A percentile compares a stretch with the other conserved stretches of the same genome.
phyloP scores from a whole-genome alignment of 2,113 vertebrate genomes.

The Brachirus orientalis region DNA sequence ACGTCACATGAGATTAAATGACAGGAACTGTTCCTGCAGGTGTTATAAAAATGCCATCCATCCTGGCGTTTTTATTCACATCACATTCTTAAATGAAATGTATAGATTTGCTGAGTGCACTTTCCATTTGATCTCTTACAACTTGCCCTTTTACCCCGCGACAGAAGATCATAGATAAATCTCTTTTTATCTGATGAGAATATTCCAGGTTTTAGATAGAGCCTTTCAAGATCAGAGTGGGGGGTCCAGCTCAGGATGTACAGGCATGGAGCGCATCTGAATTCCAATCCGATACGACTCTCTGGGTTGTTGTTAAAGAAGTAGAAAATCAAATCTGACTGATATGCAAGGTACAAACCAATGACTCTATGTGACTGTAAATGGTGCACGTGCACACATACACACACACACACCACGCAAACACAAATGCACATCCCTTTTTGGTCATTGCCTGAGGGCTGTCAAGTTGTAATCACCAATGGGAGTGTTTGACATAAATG shows the following conservation, averaged over 20 bases:
- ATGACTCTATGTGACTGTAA: slow-evolving; percentile 46
- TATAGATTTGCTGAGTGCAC: slow-evolving; percentile 1
- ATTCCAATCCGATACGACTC: slow-evolving; percentile 55
- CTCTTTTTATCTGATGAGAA: slow-evolving; percentile 58
- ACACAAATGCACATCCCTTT: slow-evolving; percentile 19
- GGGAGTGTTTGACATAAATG: slow-evolving; percentile 44
- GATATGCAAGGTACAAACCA: slow-evolving; percentile 54
- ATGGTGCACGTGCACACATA: slow-evolving; percentile 1
- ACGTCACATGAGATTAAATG: slow-evolving; percentile 8
- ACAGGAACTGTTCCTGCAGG: slow-evolving; percentile 15
- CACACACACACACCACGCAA: neutral
- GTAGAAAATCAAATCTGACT: slow-evolving; percentile 54
- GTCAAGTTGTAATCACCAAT: slow-evolving; percentile 50
- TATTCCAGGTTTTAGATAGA: slow-evolving; percentile 52
- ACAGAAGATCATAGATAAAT: slow-evolving; percentile 55
- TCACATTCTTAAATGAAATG: slow-evolving; percentile 7
- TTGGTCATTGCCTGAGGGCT: slow-evolving; percentile 45
- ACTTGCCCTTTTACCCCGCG: slow-evolving; percentile 1
- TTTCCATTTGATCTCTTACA: slow-evolving; percentile 30
- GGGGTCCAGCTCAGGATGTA: slow-evolving; percentile 59
- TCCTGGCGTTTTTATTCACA: neutral
- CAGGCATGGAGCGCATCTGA: slow-evolving; percentile 54
- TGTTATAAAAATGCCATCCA: slow-evolving; percentile 11
- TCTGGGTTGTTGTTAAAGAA: slow-evolving; percentile 40
- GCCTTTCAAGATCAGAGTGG: slow-evolving; percentile 59